Evolutionary conservation across 2,797 vertebrate species (phyloP), one percentile per base, ranked within the genome.

Genomic region (Sebastes matsubarae): DNA sequence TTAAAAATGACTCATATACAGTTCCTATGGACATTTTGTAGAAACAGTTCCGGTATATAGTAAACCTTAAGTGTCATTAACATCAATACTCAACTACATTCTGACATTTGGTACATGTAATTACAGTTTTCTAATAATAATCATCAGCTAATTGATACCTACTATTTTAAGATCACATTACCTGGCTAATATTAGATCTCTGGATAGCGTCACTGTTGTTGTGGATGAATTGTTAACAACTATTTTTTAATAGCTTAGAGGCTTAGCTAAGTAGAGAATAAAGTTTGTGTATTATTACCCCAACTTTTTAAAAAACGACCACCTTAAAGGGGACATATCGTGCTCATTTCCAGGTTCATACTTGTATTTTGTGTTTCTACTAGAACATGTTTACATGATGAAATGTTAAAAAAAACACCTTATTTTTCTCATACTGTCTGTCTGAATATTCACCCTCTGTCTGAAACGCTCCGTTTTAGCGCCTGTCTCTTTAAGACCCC

Each of bases 391-490:
- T 46, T 46, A 46, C 42, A 1, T 46, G 42, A 1, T 46, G 0
- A 0, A 46, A 46, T 46, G 6, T 0, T 46, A 0, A 46, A 46
- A 46, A 42, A 18, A 46, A 18, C 0, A 14, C 1, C 2, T 16
- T 46, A 46, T 46, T 46, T 46, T 18, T 46, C 42, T 18, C 16
- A 46, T 46, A 18, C 42, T 18, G 42, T 46, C 42, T 2, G 42
- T 46, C 42, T 46, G 42, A 46, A 46, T 42, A 3, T 18, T 46
- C 42, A 46, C 42, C 14, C 14, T 46, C 42, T 0, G 1, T 46
- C 16, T 24, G 24, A 24, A 24, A 24, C 24, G 24, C 24, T 24
- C 24, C 24, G 24, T 24, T 24, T 24, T 24, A 24, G 24, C 24
- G 2, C 24, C 24, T 24, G 24, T 24, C 24, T 24, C 24, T 24